Evolutionary conservation across 2,797 vertebrate genomes (phyloP).

Genomic region (Spea hammondii): DNA sequence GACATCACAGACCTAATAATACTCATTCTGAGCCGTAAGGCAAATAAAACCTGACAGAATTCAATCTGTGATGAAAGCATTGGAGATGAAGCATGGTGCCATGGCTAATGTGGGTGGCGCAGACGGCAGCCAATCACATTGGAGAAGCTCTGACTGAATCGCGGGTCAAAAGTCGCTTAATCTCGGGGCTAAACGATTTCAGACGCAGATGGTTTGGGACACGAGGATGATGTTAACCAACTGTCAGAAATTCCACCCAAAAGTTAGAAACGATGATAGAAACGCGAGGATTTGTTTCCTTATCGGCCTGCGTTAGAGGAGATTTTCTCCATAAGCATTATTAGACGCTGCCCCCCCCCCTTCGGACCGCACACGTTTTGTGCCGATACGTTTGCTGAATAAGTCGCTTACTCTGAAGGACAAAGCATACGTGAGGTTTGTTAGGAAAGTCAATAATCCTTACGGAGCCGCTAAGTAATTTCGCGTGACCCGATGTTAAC

Average conservation of each 20-base stretch:
- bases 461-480: conserved; percentile 14
- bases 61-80: too few species aligned
- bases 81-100: too few species aligned
- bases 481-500: conserved; percentile 31
- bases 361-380: neutral
- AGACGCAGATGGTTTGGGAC: neutral
- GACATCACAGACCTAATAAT: neutral
- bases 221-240: conserved; percentile 47
- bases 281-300: neutral
- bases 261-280: conserved; percentile 22
- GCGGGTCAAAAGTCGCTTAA: too few species aligned
- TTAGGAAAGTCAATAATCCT: conserved; percentile 32
- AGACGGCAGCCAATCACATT: too few species aligned
- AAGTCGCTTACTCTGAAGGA: conserved; percentile 7
- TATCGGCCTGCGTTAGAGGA: too few species aligned
- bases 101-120: too few species aligned
- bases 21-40: too few species aligned
- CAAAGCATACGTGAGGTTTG: neutral
- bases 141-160: too few species aligned
- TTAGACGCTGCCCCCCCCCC: neutral
- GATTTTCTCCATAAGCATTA: neutral
- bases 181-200: too few species aligned
- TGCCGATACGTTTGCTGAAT: neutral
- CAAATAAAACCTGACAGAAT: too few species aligned
- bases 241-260: conserved; percentile 42